phyloP scores from a whole-genome alignment of 2,113 vertebrate species.

The Mystacornis crossleyi region DNA sequence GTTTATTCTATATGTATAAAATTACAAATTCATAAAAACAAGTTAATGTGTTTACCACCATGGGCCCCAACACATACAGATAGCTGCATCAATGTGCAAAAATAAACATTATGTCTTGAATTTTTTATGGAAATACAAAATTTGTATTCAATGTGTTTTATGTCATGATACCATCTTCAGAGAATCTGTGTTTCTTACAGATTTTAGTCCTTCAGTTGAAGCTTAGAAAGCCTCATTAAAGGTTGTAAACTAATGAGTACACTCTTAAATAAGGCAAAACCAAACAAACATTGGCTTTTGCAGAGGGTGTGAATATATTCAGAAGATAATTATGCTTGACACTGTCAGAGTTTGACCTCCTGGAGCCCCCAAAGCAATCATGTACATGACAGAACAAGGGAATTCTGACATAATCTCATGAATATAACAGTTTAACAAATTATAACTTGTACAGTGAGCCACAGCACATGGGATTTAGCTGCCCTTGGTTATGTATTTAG shows the following conservation, averaged over 20 bases:
- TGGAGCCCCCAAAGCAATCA: not conserved
- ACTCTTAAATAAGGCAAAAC: not conserved
- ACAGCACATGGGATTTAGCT: not conserved
- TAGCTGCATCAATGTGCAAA: not conserved
- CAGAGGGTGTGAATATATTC: conserved; percentile 15
- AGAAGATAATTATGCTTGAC: conserved; percentile 18
- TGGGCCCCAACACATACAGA: not conserved
- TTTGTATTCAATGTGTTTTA: not conserved
- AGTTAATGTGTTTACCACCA: not conserved
- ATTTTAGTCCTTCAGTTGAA: not conserved
- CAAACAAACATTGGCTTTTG: not conserved
- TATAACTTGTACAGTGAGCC: not conserved
- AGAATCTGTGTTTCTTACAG: not conserved
- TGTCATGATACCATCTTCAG: conserved; percentile 19
- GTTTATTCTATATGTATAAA: not conserved
- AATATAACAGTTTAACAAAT: conserved; percentile 38
- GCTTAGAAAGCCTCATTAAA: not conserved
- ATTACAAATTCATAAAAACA: not conserved
- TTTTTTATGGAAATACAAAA: not conserved
- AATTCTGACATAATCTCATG: conserved; percentile 25
- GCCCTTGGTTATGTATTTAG: not conserved
- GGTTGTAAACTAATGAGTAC: not conserved
- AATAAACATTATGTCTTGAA: not conserved
- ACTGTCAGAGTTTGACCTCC: not conserved
- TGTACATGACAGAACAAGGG: not conserved